Evolutionary conservation across 1,140 invertebrate genomes (phyloP), one percentile per base, ranked within the genome.

Genomic region (Nephila pilipes): DNA sequence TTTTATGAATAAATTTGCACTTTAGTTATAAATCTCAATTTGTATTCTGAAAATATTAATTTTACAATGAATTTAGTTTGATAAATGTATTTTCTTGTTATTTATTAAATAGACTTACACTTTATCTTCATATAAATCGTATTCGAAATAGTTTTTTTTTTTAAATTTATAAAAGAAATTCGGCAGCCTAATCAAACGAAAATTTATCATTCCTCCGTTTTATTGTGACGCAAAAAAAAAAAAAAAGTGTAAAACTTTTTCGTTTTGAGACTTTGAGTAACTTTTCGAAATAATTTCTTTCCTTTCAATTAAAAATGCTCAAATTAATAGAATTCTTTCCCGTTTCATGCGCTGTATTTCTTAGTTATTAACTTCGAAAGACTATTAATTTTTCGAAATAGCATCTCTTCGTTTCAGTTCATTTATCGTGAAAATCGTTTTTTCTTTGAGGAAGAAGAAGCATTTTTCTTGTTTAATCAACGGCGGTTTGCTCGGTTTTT

Each of bases 321-420:
- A 75, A 75, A 75, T 75, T 75, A 75, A 75, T 75, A 29, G 32
- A 3, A 75, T 75, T 75, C 29, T 32, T 29, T 75, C 25, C 16
- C 29, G 10, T 75, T 75, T 29, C 14, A 75, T 16, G 38, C 18
- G 10, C 54, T 83, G n/a, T 46, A 25, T 54, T 83, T 55, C 80
- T 54, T 46, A 14, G 80, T 55, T 83, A 83, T 83, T 83, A 83
- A 83, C 80, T 83, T 54, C 38, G 22, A 54, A 83, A 83, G 16
- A 22, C 80, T 38, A 83, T 83, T 83, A 46, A 83, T 83, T 83
- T 83, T 83, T 54, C 18, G 54, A 83, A 83, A n/a, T 20, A 83
- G 14, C 38, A 54, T 55, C 75, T 46, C 32, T 80, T 80, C 38
- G 20, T 1, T 46, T 46, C 38, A 0, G 38, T 46, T 46, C 38